phyloP scores from a whole-genome alignment of 1,140 invertebrate genomes.

The Drosophila quadrilineata region DNA sequence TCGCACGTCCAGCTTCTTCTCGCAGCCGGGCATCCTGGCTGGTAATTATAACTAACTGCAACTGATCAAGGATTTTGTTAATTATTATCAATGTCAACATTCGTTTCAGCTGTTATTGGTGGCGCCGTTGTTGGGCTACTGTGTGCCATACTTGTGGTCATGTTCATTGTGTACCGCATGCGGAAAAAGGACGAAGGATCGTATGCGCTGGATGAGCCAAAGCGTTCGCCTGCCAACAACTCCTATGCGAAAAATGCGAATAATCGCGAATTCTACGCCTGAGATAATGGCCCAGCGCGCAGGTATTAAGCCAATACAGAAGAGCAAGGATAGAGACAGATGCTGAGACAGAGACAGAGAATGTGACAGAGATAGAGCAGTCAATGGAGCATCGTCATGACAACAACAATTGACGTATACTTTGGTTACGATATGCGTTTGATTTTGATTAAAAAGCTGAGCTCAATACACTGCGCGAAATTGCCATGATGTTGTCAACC shows the following conservation, averaged over 20 bases:
- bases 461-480: conserved; percentile 70
- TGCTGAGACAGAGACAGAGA: background rate
- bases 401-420: conserved; percentile 27
- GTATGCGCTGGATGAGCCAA: conserved; percentile 98
- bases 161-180: conserved; percentile 99
- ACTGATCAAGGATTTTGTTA: background rate
- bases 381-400: conserved; percentile 17
- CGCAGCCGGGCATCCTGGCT: conserved; percentile 95
- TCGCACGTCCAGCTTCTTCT: conserved; percentile 93
- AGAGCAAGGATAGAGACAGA: background rate
- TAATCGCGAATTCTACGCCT: conserved; percentile 97
- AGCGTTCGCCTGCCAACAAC: conserved; percentile 93
- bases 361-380: no score
- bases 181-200: conserved; percentile 99
- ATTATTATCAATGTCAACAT: background rate
- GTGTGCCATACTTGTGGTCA: conserved; percentile 98
- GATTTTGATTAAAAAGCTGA: conserved; percentile 30
- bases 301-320: conserved; percentile 64
- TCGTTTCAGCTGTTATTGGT: conserved; percentile 94
- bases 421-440: conserved; percentile 10
- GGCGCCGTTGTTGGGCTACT: conserved; percentile 98
- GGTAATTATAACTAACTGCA: conserved; percentile 83
- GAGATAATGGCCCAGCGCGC: conserved; percentile 83
- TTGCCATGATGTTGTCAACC: conserved; percentile 14
- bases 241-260: conserved; percentile 94